These are phyloP conservation scores for Luidia sarsii DNA, from an alignment of 53 echinoderm and acorn worm species.

Conservation along the genomic window DNA sequence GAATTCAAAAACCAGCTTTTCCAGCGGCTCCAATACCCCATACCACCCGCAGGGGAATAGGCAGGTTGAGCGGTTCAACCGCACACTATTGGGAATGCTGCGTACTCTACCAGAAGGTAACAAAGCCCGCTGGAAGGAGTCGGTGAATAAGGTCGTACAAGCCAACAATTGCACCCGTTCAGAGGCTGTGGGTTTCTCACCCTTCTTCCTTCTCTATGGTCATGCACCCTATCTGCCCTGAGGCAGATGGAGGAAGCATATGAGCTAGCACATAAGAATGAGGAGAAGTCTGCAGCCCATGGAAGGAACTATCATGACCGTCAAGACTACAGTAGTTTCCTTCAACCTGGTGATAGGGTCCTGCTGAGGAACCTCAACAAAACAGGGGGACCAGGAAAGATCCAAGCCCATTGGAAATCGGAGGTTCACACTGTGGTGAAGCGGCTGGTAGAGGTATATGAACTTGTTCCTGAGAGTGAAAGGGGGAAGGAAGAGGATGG, in stretches of 20 bases:
- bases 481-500: slow-evolving; percentile 4
- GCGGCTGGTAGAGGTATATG: slow-evolving; percentile 4
- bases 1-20: too few species aligned
- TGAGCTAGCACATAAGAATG: neutral
- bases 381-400: slow-evolving; percentile 31
- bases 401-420: slow-evolving; percentile 26
- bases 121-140: slow-evolving; percentile 39
- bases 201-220: slow-evolving; percentile 46
- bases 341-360: slow-evolving; percentile 41
- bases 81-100: slow-evolving; percentile 32
- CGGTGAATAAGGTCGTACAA: slow-evolving; percentile 41
- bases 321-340: slow-evolving; percentile 24
- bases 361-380: slow-evolving; percentile 6
- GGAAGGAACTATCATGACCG: slow-evolving; percentile 35
- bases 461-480: slow-evolving; percentile 26
- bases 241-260: slow-evolving; percentile 43
- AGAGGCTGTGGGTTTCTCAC: slow-evolving; percentile 34
- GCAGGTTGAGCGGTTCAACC: slow-evolving; percentile 31
- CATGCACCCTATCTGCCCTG: slow-evolving; percentile 22
- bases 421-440: slow-evolving; percentile 20
- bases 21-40: slow-evolving; percentile 52
- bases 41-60: slow-evolving; percentile 52
- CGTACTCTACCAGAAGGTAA: slow-evolving; percentile 37
- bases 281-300: neutral
- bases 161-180: slow-evolving; percentile 41